phyloP scores from a whole-genome alignment of 2,113 vertebrate genomes.

The Cryptotis parvus region DNA sequence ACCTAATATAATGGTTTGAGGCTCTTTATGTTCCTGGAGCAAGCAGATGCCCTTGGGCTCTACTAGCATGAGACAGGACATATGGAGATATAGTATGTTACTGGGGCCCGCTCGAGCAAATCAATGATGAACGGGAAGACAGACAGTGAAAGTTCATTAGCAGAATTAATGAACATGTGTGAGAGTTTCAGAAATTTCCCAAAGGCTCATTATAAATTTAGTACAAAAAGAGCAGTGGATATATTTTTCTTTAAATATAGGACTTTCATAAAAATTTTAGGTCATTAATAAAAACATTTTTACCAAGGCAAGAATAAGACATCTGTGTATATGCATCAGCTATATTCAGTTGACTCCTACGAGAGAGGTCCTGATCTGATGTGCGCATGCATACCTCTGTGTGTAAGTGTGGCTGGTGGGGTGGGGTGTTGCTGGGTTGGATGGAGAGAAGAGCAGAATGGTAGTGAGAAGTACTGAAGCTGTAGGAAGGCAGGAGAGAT shows the following conservation, averaged over 20 bases:
- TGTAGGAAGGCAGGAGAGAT: not conserved
- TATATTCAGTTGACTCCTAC: slow-evolving; percentile 11
- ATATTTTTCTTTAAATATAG: slow-evolving; percentile 57
- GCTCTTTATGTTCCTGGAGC: too few relatives aligned
- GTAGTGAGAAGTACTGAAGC: not conserved
- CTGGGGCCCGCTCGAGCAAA: too few relatives aligned
- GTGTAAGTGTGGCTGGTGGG: too few relatives aligned
- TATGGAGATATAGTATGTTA: too few relatives aligned
- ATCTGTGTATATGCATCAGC: slow-evolving; percentile 38
- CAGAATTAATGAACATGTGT: slow-evolving; percentile 77
- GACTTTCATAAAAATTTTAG: slow-evolving; percentile 78
- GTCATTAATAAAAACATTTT: slow-evolving; percentile 82
- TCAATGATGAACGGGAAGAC: too few relatives aligned
- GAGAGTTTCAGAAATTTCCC: slow-evolving; percentile 80
- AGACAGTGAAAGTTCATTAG: too few relatives aligned
- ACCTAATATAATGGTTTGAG: too few relatives aligned
- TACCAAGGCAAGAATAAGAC: slow-evolving; percentile 63
- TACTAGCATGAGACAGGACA: too few relatives aligned
- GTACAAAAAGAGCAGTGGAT: slow-evolving; percentile 70
- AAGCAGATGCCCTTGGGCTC: too few relatives aligned
- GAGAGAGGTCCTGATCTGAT: not conserved
- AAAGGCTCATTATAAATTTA: slow-evolving; percentile 82
- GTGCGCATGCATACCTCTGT: not conserved
- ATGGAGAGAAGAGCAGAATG: not conserved
- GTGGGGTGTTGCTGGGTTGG: too few relatives aligned